Percentiles rank a stretch among this genome's conserved stretches.
These are phyloP conservation scores for Congeria kusceri DNA, from an alignment of 2,888 invertebrate species.

Conservation along the genomic window DNA sequence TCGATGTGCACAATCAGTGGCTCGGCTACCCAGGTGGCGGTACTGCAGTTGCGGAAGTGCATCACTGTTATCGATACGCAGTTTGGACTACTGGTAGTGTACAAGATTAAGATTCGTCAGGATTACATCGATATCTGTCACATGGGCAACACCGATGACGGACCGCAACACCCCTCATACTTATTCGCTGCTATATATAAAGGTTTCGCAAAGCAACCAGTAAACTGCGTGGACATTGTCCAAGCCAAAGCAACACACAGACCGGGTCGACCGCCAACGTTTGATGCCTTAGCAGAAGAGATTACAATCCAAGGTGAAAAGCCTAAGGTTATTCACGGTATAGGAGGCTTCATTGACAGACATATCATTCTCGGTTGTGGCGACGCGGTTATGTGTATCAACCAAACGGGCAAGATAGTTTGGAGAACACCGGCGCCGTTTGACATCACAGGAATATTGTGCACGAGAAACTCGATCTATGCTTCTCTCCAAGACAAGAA, in stretches of 20 bases:
- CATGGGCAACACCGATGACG: constrained; percentile 30
- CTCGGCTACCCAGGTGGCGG: constrained; percentile 50
- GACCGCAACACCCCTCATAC: constrained; percentile 52
- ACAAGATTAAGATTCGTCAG: constrained; percentile 25
- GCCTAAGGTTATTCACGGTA: constrained; percentile 36
- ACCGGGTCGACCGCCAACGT: constrained; percentile 51
- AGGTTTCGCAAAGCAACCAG: constrained; percentile 40
- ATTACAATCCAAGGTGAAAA: constrained; percentile 45
- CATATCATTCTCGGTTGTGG: constrained; percentile 42
- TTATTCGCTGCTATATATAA: constrained; percentile 53
- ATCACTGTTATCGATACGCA: constrained; percentile 51
- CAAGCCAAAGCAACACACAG: constrained; percentile 44
- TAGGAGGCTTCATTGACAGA: constrained; percentile 32
- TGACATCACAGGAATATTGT: constrained; percentile 32
- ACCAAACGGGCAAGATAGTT: constrained; percentile 45
- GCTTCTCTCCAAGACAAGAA: constrained; percentile 38
- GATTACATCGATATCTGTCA: constrained; percentile 46
- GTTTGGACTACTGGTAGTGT: constrained; percentile 38
- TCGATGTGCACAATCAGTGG: constrained; percentile 57
- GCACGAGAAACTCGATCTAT: constrained; percentile 37
- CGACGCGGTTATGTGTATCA: constrained; percentile 51
- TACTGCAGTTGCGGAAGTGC: constrained; percentile 35
- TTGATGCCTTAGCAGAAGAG: constrained; percentile 6
- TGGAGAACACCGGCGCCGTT: constrained; percentile 54
- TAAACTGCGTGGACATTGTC: constrained; percentile 49